Conservation (phyloP, 2,888 invertebrate genomes). For the Andrena hattorfiana region DNA sequence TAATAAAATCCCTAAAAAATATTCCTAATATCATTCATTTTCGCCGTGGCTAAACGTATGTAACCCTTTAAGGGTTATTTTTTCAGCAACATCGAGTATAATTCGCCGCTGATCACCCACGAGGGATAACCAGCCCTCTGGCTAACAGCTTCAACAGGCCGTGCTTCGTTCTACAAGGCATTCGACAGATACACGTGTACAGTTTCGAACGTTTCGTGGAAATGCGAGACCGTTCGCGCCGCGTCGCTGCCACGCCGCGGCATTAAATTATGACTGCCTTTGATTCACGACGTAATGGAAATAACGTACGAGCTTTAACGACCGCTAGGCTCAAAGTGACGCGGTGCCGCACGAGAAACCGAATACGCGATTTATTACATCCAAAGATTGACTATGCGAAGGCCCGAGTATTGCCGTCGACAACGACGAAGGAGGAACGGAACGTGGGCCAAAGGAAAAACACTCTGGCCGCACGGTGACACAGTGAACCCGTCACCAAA, state of each 20-base stretch:
- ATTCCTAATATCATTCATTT: too few species aligned
- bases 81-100: conserved; percentile 31
- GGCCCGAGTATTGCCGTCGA: neutral
- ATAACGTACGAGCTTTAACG: conserved; percentile 29
- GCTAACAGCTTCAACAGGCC: conserved; percentile 14
- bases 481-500: conserved; percentile 14
- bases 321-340: conserved; percentile 12
- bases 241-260: conserved; percentile 6
- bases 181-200: conserved; percentile 18
- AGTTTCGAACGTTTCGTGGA: conserved; percentile 29
- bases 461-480: too few species aligned
- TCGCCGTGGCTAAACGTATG: neutral
- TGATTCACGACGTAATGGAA: conserved; percentile 47
- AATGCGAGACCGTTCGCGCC: conserved; percentile 37
- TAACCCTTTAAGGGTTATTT: neutral
- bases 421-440: neutral
- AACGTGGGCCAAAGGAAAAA: neutral
- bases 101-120: conserved; percentile 37
- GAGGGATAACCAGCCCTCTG: conserved; percentile 53
- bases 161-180: conserved; percentile 6
- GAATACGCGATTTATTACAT: conserved; percentile 20
- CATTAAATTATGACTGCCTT: conserved; percentile 59
- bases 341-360: neutral
- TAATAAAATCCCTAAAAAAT: too few species aligned
- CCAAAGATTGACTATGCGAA: neutral